Percentiles rank a stretch among this genome's conserved stretches.
Evolutionary conservation across 1,140 invertebrate genomes (phyloP).

Genomic region (Steinernema khuongi): DNA sequence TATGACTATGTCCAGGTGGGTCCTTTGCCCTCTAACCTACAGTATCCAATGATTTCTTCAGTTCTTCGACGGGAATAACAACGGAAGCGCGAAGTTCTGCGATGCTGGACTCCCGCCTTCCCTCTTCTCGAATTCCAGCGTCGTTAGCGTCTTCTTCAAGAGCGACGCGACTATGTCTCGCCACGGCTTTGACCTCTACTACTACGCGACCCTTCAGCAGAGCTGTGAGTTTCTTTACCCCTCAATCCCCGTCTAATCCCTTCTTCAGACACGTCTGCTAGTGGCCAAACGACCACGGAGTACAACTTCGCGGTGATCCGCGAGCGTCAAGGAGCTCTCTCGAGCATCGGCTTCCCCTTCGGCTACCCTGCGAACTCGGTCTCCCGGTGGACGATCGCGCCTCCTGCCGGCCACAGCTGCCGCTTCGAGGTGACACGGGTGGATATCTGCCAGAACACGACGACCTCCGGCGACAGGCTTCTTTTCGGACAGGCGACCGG

Average conservation of each 20-base stretch:
- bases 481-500: not conserved
- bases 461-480: no score
- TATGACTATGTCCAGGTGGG: constrained; percentile 43
- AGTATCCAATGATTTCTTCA: not conserved
- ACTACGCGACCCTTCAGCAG: constrained; percentile 33
- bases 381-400: not conserved
- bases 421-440: not conserved
- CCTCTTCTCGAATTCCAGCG: constrained; percentile 31
- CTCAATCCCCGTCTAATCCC: not conserved
- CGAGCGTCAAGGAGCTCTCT: not conserved
- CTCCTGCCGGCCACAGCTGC: not conserved
- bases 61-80: constrained; percentile 22
- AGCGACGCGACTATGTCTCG: constrained; percentile 39
- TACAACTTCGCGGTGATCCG: constrained; percentile 1
- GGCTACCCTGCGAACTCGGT: not conserved
- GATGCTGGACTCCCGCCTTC: constrained; percentile 38
- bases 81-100: constrained; percentile 31
- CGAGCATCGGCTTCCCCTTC: not conserved
- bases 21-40: not conserved
- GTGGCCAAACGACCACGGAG: not conserved
- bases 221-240: not conserved
- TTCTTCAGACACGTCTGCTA: not conserved
- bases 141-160: constrained; percentile 29
- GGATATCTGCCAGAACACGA: constrained; percentile 13
- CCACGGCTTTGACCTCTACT: constrained; percentile 39